Evolutionary conservation across 2,888 invertebrate species (phyloP), one percentile per base, ranked within the genome.

Genomic region (Allacma fusca): DNA sequence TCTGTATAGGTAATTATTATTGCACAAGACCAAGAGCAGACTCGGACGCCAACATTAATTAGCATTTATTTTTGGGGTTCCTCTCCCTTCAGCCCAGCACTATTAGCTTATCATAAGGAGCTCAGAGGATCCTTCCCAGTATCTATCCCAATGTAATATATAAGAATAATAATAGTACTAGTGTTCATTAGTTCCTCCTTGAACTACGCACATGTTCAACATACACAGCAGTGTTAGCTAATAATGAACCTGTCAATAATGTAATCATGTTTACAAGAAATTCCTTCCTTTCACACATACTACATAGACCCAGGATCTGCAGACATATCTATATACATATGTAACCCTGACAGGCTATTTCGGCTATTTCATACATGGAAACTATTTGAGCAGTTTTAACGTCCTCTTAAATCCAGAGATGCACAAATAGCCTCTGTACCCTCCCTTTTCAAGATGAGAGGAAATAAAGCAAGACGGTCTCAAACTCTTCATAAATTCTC

Each of bases 1-100:
- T 75, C 75, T 74, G 29, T 50, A n/a, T 34, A 77, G 72, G 43
- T 78, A 74, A 67, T 74, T 70, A 75, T 79, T 75, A 78, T 79
- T 76, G 76, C 68, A 57, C 29, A 72, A 62, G 34, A 67, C 29
- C 21, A 34, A 67, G 67, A 62, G 44, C 67, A 71, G 29, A 34
- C 50, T 71, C 24, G 43, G 81, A 83, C 81, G 81, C 82, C 81
- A 83, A 78, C 76, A 81, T 81, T 82, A 82, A 83, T 83, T 83
- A 83, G 82, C 83, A 83, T 83, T 82, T 82, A 83, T 83, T 83
- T 83, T 83, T 82, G 83, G 82, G 78, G 64, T 74, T 80, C 75
- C 77, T 72, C 5, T 50, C 50, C 50, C 5, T 50, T 50, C 1
- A 19, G 5, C 50, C 5, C 4, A 2, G 50, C 9, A 50, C 5